Conservation (phyloP, 2,113 vertebrate species). For the Albula glossodonta region DNA sequence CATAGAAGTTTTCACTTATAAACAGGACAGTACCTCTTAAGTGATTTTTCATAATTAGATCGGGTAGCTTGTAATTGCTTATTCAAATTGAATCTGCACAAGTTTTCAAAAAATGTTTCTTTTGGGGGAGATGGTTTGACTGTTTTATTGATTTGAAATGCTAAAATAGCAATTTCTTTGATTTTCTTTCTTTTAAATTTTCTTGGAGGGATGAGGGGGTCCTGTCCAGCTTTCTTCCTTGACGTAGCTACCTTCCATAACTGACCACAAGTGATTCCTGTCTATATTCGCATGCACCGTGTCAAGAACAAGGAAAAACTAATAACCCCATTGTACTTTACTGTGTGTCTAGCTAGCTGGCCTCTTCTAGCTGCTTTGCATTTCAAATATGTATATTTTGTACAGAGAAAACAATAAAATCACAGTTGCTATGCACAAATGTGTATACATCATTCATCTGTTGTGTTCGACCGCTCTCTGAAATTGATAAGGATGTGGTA, state of each 20-base stretch:
- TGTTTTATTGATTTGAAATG: too few relatives aligned
- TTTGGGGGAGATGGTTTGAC: too few relatives aligned
- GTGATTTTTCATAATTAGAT: too few relatives aligned
- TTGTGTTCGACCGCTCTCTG: too few relatives aligned
- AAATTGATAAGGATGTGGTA: too few relatives aligned
- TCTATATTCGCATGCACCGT: slow-evolving; percentile 19
- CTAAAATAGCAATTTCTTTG: not conserved
- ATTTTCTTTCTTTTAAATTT: not conserved
- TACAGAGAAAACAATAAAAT: slow-evolving; percentile 72
- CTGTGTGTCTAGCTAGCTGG: slow-evolving; percentile 20
- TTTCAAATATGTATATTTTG: slow-evolving; percentile 79
- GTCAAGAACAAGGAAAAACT: slow-evolving; percentile 14
- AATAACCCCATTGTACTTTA: not conserved
- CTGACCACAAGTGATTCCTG: not conserved
- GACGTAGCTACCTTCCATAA: not conserved
- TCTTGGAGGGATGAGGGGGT: not conserved
- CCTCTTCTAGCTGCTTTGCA: slow-evolving; percentile 27
- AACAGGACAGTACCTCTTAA: too few relatives aligned
- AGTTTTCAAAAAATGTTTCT: too few relatives aligned
- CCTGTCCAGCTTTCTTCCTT: not conserved
- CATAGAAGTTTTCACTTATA: too few relatives aligned
- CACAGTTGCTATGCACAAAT: slow-evolving; percentile 69
- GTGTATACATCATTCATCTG: not conserved
- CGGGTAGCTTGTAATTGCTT: too few relatives aligned
- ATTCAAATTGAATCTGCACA: too few relatives aligned